Evolutionary conservation across 2,888 invertebrate genomes (phyloP), one percentile per base, ranked within the genome.

Genomic region (Clanis bilineata): DNA sequence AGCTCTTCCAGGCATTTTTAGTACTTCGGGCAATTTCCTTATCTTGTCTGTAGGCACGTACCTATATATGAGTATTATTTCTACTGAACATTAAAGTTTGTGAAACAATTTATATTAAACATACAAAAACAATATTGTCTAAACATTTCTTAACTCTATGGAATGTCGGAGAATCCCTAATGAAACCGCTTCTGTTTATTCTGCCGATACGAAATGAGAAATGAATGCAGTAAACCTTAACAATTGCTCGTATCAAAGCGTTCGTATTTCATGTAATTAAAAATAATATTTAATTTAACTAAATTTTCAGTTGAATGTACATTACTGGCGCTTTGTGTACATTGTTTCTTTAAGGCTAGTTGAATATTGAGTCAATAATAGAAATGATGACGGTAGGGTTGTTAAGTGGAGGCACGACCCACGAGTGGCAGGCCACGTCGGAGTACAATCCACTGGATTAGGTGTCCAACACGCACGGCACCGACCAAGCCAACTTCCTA

Each of bases 181-280:
- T 90, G 85, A 88, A 88, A 88, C 85, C 82, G 80, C 78, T 72
- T 76, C 77, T 87, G 84, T 89, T 89, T 89, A 86, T 87, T 88
- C 72, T 85, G 81, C 72, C 82, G 80, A 87, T 86, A 81, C 83
- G 79, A 87, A 89, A 88, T 88, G 88, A 88, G 86, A 87, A 86
- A 87, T 83, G 84, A 83, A 82, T 87, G 84, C 85, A 85, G 80
- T 78, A 80, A 85, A 77, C 83, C 81, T 79, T 83, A 79, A 82
- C 80, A 83, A 83, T 80, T 77, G 71, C 71, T 71, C 69, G 64
- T 56, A 56, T 56, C 44, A 55, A 38, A 56, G 44, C 15, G 44
- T 38, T 45, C 57, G 51, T 61, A 38, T 39, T 58, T 58, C 57
- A 57, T 45, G 45, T 59, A 59, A 56, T 59, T 59, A 45, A 59